Conservation (phyloP, 2,113 vertebrate genomes). For the Gavia stellata region DNA sequence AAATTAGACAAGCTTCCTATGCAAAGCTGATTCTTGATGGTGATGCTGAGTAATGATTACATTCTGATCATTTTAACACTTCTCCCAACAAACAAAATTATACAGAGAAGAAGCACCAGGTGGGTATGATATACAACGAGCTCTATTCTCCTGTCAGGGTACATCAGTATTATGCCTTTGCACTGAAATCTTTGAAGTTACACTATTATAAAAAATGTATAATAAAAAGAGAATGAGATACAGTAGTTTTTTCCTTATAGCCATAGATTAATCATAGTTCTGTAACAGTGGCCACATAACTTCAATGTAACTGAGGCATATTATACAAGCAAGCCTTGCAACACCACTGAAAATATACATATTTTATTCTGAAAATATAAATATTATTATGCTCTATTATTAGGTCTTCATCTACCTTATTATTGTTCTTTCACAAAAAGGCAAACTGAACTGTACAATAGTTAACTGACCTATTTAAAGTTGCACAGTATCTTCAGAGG, state of each 20-base stretch:
- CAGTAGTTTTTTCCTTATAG: neutral
- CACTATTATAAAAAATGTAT: neutral
- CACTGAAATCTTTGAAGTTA: constrained; percentile 11
- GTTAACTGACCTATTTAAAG: constrained; percentile 4
- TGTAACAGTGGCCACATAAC: neutral
- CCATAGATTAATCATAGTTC: neutral
- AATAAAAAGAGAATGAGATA: neutral
- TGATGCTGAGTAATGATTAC: neutral
- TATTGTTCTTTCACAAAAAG: neutral
- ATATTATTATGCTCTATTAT: neutral
- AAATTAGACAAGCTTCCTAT: neutral
- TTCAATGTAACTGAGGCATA: neutral
- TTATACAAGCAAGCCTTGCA: neutral
- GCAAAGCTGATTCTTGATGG: neutral
- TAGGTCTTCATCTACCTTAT: neutral
- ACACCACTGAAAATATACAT: neutral
- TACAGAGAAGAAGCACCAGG: neutral
- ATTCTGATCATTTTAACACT: neutral
- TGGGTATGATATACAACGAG: neutral
- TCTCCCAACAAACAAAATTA: neutral
- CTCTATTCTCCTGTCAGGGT: neutral
- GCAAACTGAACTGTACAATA: neutral
- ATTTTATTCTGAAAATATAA: neutral
- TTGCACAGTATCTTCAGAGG: neutral
- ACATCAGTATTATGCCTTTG: neutral